Evolutionary conservation across 2,797 vertebrate genomes (phyloP).

Genomic region (Bradypodion pumilum): DNA sequence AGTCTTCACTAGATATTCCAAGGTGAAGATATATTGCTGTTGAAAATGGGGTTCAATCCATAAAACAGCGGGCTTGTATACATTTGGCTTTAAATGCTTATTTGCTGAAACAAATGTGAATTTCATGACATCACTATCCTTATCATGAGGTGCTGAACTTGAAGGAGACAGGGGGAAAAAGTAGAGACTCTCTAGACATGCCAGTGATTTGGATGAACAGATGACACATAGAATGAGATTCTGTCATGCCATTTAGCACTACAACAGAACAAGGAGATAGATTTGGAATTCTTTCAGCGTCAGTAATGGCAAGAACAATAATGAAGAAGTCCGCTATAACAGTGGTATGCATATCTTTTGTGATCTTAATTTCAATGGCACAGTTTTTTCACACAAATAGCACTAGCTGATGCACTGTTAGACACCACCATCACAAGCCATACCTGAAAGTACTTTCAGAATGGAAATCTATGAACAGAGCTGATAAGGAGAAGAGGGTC

Average conservation of each 20-base stretch:
- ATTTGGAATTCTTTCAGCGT: conserved; percentile 58
- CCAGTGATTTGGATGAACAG: conserved; percentile 27
- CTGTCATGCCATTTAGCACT: conserved; percentile 41
- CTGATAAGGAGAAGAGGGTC: not conserved
- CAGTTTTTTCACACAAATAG: conserved; percentile 8
- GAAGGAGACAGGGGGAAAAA: too few relatives aligned
- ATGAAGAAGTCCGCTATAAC: conserved; percentile 55
- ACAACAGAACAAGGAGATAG: conserved; percentile 25
- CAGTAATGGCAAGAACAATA: conserved; percentile 50
- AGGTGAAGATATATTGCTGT: not conserved
- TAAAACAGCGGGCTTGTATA: too few relatives aligned
- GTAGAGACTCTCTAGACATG: not conserved
- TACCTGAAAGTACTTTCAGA: not conserved
- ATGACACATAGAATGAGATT: conserved; percentile 13
- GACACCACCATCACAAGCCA: not conserved
- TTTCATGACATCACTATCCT: too few relatives aligned
- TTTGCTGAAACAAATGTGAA: too few relatives aligned
- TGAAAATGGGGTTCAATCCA: not conserved
- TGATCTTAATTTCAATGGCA: conserved; percentile 61
- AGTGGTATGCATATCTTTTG: conserved; percentile 33
- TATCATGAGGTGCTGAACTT: too few relatives aligned
- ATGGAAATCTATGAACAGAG: not conserved
- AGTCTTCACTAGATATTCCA: not conserved
- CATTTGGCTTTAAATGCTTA: too few relatives aligned
- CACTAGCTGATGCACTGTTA: conserved; percentile 12